These are phyloP conservation scores for Thaumatotibia leucotreta DNA, from an alignment of 1,140 invertebrate species.

Conservation along the genomic window DNA sequence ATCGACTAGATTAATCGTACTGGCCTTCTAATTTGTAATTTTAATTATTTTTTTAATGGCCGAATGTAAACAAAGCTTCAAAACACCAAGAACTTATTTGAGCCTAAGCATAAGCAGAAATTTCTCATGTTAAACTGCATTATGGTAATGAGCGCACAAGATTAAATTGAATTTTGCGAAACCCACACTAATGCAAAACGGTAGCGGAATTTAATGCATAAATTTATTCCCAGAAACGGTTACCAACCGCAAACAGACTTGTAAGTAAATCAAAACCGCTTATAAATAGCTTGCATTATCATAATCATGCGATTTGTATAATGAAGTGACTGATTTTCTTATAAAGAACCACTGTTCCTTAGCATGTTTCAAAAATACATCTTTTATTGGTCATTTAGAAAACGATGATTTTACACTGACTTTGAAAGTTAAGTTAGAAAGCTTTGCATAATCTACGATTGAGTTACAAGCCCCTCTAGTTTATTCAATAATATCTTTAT, in stretches of 20 bases:
- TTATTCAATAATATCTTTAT: background rate
- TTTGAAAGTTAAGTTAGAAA: constrained; percentile 28
- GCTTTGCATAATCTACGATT: constrained; percentile 3
- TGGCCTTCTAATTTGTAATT: constrained; percentile 12
- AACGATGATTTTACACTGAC: constrained; percentile 28
- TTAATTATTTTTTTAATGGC: constrained; percentile 24
- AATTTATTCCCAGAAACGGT: constrained; percentile 55
- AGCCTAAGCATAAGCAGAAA: background rate
- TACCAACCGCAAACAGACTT: constrained; percentile 41
- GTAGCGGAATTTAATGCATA: constrained; percentile 60
- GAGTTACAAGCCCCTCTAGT: background rate
- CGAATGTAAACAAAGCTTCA: too few species aligned
- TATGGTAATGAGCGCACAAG: constrained; percentile 35
- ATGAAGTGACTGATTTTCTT: constrained; percentile 53
- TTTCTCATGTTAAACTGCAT: constrained; percentile 26
- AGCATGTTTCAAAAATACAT: constrained; percentile 36
- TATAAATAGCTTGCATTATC: constrained; percentile 61
- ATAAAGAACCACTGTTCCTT: constrained; percentile 39
- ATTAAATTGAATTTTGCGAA: constrained; percentile 39
- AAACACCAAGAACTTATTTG: too few species aligned
- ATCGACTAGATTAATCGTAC: constrained; percentile 61
- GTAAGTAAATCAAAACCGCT: constrained; percentile 62
- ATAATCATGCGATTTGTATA: constrained; percentile 69
- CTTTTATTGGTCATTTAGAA: constrained; percentile 32
- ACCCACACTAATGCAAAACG: constrained; percentile 54